A percentile compares a stretch with the other conserved stretches of the same genome.
These are phyloP conservation scores for Channa maculata DNA, from an alignment of 2,113 vertebrate genomes.

Conservation along the genomic window DNA sequence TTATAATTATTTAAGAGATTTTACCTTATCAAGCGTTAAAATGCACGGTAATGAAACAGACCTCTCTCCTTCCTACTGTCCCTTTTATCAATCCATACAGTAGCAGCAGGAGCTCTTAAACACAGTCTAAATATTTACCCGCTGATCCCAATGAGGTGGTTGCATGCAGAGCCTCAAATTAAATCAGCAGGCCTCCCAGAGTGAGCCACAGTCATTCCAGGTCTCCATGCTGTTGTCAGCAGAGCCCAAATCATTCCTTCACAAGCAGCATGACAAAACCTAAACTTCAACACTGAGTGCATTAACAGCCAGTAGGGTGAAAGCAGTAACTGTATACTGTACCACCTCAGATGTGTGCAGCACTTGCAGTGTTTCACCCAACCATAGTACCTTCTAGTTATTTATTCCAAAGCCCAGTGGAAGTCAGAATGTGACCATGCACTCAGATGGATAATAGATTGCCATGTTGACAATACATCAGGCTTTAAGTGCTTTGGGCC, in stretches of 20 bases:
- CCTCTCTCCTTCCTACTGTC: not conserved
- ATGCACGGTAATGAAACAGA: not conserved
- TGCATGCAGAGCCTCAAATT: conserved; percentile 49
- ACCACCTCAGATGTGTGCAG: not conserved
- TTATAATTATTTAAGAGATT: too few species aligned
- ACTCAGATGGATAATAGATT: conserved; percentile 52
- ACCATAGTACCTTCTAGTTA: conserved; percentile 23
- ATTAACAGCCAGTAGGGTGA: conserved; percentile 37
- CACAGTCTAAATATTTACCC: conserved; percentile 62
- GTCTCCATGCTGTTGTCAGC: conserved; percentile 48
- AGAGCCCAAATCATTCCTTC: conserved; percentile 29
- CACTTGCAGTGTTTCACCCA: not conserved
- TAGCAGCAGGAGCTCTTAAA: conserved; percentile 61
- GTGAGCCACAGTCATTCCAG: conserved; percentile 45
- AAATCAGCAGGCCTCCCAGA: conserved; percentile 50
- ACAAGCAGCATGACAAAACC: conserved; percentile 14
- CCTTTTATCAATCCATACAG: conserved; percentile 41
- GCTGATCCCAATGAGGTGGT: conserved; percentile 59
- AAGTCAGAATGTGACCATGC: conserved; percentile 40
- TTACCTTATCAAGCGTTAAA: not conserved
- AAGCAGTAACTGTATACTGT: conserved; percentile 3
- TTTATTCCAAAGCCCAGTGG: conserved; percentile 39
- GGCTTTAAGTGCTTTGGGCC: conserved; percentile 69
- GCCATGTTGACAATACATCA: conserved; percentile 74
- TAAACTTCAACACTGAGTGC: conserved; percentile 26